Base-by-base conservation (phyloP, 2,888 invertebrate genomes). In the Heteromurus nitidus region DNA sequence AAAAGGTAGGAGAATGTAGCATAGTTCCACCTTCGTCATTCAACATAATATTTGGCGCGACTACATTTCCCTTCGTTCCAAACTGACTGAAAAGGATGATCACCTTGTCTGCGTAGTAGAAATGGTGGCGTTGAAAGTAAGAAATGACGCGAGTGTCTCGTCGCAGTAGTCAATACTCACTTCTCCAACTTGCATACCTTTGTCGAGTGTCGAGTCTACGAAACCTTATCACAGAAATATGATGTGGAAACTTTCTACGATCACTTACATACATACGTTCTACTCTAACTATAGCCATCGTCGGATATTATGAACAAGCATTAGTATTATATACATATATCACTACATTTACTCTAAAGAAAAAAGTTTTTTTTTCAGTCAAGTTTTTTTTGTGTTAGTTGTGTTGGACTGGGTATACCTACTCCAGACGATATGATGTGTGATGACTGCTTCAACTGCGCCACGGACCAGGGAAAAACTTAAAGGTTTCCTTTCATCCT, bases 81-180 rank as follows among this genome's bases (percentile, higher is more conserved):
- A 58, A 70, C 26, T 7, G 16, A 22, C 20, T n/a, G 28, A n/a
- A 42, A 70, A 58, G 58, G 70, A 73, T 73, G 62, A 73, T 73
- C 73, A 73, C 62, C 62, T 73, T 62, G 47, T 3, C 50, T 62
- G 26, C n/a, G 24, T 26, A 26, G 26, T 55, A 26, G 26, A 55
- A 47, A 16, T 13, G n/a, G 47, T 47, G 11, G n/a, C 47, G n/a
- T 36, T 9, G 5, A 36, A 36, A 5, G 36, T 9, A 36, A 36
- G 36, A 36, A 36, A 36, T 9, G 13, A 13, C 13, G 36, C 13
- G 36, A 9, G 36, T 36, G 47, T 5, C n/a, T n/a, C n/a, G n/a
- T n/a, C n/a, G n/a, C n/a, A n/a, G n/a, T 47, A 47, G 47, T 47
- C 47, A 47, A 47, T 47, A 47, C 47, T 47, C n/a, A n/a, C n/a